Base-by-base conservation (phyloP, 2,888 invertebrate genomes). In the Tanytarsus gracilentus region DNA sequence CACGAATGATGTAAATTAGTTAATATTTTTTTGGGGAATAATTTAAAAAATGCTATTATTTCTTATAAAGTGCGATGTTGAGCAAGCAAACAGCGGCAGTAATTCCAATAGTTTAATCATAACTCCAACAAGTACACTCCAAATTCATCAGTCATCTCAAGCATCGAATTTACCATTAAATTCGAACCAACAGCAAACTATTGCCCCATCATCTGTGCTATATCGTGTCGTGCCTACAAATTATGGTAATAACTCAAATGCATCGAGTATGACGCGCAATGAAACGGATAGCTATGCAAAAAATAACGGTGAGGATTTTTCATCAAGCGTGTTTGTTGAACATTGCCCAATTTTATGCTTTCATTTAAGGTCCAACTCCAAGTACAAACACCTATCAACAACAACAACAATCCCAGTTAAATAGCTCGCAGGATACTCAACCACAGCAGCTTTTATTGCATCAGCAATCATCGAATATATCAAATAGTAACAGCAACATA, bases 141-240 rank as follows among this genome's bases (percentile, higher is more conserved):
- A 60, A 50, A n/a, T 60, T 25, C 50, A 60, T 36, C 60, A 48
- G 11, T 50, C 50, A 26, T 50, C 60, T 3, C 44, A 58, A 29
- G 18, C 65, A 62, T 6, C 65, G 64, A 4, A 63, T 64, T 0
- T 65, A 63, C 5, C 66, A 66, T n/a, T 65, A 64, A 7, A 64
- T 64, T 14, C 66, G 66, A 53, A 66, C 64, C 67, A 67, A 8
- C 65, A 65, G 0, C 64, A 65, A 4, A 55, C 55, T 52, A 56
- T 44, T 51, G 61, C 48, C 53, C 67, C 67, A 62, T 69, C 71
- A 55, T 72, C 73, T 16, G 66, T 73, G 61, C 65, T 74, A 66
- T 74, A 74, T 63, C 69, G 74, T 26, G 73, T 74, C 62, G 73
- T 74, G 56, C 72, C 74, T 56, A 74, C 74, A 48, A 70, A 69